Evolutionary conservation across 2,888 invertebrate genomes (phyloP).

Genomic region (Tricholauxania praeusta): DNA sequence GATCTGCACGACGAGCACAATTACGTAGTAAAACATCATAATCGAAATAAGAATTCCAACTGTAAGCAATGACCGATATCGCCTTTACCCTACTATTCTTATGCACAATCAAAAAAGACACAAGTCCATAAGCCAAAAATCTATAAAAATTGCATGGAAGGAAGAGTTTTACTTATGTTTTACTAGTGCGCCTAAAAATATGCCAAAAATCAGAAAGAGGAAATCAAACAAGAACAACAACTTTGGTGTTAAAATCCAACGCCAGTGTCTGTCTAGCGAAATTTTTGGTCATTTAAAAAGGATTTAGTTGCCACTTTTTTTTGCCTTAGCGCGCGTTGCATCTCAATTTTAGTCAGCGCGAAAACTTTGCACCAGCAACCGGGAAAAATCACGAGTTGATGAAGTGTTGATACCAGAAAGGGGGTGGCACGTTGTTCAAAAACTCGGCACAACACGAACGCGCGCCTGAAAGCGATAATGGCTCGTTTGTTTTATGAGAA

Average conservation of each 20-base stretch:
- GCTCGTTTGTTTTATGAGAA: conserved; percentile 68
- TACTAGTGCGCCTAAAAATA: conserved; percentile 6
- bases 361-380: background rate
- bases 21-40: too few relatives aligned
- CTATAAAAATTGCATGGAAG: background rate
- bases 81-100: too few relatives aligned
- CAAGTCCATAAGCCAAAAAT: background rate
- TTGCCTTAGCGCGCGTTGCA: conserved; percentile 31
- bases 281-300: conserved; percentile 36
- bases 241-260: background rate
- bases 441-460: conserved; percentile 30
- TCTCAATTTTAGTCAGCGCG: conserved; percentile 24
- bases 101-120: too few relatives aligned
- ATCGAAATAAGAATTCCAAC: too few relatives aligned
- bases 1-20: too few relatives aligned
- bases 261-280: conserved; percentile 4
- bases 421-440: background rate
- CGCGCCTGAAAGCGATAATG: conserved; percentile 56
- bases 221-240: background rate
- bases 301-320: conserved; percentile 30
- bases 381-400: background rate
- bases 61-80: too few relatives aligned
- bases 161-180: background rate
- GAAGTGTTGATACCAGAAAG: background rate
- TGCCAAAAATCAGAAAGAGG: background rate